phyloP scores from a whole-genome alignment of 2,888 invertebrate genomes.

The Ophion costatus region DNA sequence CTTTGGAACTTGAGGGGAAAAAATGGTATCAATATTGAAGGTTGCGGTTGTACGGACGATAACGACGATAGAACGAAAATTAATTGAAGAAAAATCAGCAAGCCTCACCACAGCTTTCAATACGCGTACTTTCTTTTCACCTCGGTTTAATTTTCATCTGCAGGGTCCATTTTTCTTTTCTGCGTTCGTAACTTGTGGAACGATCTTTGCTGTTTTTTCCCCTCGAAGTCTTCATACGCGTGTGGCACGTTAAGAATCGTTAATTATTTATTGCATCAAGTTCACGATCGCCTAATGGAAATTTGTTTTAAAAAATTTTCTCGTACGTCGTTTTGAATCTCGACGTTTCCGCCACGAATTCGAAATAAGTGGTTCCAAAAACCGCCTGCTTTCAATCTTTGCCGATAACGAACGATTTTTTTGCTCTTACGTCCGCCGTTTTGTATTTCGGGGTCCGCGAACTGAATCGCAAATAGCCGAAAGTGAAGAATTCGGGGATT shows the following conservation, averaged over 20 bases:
- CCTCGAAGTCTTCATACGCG: neutral
- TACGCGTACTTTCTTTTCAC: constrained; percentile 47
- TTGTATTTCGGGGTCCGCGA: neutral
- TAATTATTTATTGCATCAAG: too few relatives aligned
- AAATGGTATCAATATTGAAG: constrained; percentile 51
- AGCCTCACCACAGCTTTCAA: constrained; percentile 69
- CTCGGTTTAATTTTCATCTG: constrained; percentile 50
- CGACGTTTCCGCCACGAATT: neutral
- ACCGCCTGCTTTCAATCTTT: neutral
- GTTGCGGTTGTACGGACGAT: constrained; percentile 31
- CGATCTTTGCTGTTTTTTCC: neutral
- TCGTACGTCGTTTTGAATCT: neutral
- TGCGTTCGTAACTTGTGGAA: neutral
- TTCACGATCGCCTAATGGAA: too few relatives aligned
- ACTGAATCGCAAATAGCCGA: neutral
- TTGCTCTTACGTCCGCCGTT: neutral
- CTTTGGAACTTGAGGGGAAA: constrained; percentile 20
- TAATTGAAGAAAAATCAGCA: neutral
- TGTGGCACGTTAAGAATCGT: too few relatives aligned
- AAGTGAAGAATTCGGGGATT: neutral
- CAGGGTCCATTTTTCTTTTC: constrained; percentile 76
- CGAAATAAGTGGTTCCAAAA: neutral
- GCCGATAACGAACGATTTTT: neutral
- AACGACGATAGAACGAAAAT: neutral
- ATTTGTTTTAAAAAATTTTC: neutral